A percentile compares a stretch with the other conserved stretches of the same genome.
Evolutionary conservation across 92 coral and sea anemone species (phyloP).

Genomic region (Diadumene lineata): DNA sequence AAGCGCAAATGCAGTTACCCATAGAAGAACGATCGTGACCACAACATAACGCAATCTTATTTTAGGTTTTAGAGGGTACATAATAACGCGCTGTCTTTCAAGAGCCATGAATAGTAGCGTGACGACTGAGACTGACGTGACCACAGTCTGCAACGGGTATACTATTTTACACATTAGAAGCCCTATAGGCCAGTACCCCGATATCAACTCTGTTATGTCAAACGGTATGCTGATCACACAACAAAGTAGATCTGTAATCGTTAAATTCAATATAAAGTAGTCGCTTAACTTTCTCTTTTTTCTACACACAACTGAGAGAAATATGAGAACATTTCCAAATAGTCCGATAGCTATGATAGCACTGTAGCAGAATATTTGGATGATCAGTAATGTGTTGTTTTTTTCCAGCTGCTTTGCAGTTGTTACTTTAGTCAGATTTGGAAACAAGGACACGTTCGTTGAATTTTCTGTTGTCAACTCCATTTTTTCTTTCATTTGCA

Average conservation of each 20-base stretch:
- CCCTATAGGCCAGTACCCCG: constrained; percentile 55
- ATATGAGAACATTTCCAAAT: constrained; percentile 55
- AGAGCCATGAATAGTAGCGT: constrained; percentile 58
- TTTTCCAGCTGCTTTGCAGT: not conserved
- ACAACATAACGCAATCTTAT: constrained; percentile 27
- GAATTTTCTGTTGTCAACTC: not conserved
- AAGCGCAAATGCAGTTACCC: constrained; percentile 55
- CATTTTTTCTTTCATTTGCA: not conserved
- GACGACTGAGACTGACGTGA: constrained; percentile 59
- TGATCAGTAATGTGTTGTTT: constrained; percentile 8
- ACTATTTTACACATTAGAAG: constrained; percentile 51
- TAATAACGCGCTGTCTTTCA: constrained; percentile 65
- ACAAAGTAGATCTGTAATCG: constrained; percentile 53
- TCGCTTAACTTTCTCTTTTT: constrained; percentile 59
- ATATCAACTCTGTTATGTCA: constrained; percentile 44
- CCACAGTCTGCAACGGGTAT: constrained; percentile 66
- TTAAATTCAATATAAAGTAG: constrained; percentile 66
- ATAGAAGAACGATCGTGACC: constrained; percentile 33
- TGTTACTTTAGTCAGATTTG: not conserved
- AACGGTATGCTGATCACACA: constrained; percentile 56
- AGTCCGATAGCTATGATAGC: constrained; percentile 55
- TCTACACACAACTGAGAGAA: constrained; percentile 43
- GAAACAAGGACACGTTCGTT: constrained; percentile 7
- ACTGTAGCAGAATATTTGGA: constrained; percentile 53
- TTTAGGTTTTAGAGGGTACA: constrained; percentile 63